phyloP scores from a whole-genome alignment of 2,113 vertebrate species.

The Rhabdomys dilectus region DNA sequence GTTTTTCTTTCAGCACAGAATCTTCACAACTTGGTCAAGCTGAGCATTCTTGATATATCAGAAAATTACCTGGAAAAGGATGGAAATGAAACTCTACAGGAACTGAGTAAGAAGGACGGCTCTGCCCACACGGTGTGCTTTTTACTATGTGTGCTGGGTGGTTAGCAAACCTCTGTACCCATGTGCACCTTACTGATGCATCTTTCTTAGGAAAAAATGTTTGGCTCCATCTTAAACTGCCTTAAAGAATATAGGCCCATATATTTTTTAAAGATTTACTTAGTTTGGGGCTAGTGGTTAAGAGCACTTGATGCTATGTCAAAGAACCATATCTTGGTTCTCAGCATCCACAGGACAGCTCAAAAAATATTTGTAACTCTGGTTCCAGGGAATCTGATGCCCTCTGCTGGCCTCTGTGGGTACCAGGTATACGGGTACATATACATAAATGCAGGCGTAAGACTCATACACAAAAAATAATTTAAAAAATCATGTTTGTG shows the following conservation, averaged over 20 bases:
- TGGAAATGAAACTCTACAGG: conserved; percentile 68
- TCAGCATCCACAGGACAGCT: background rate
- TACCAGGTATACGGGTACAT: background rate
- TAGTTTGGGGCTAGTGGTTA: background rate
- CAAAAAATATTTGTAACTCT: background rate
- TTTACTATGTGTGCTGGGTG: background rate
- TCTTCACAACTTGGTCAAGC: conserved; percentile 78
- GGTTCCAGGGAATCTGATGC: background rate
- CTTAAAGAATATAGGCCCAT: background rate
- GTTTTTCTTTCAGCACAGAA: conserved; percentile 74
- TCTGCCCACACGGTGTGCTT: background rate
- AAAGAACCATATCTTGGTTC: background rate
- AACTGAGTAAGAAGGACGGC: conserved; percentile 73
- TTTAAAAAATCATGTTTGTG: background rate
- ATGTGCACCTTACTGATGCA: background rate
- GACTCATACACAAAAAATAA: background rate
- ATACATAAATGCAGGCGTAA: background rate
- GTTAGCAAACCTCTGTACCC: background rate
- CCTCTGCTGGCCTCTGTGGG: background rate
- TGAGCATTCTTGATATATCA: conserved; percentile 81
- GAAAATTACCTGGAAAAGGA: conserved; percentile 79
- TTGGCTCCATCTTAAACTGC: background rate
- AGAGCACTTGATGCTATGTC: background rate
- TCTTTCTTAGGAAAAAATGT: background rate
- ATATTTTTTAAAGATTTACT: background rate